These are phyloP conservation scores for Eulemur mongoz DNA, from an alignment of 2,797 vertebrate species.

Conservation along the genomic window DNA sequence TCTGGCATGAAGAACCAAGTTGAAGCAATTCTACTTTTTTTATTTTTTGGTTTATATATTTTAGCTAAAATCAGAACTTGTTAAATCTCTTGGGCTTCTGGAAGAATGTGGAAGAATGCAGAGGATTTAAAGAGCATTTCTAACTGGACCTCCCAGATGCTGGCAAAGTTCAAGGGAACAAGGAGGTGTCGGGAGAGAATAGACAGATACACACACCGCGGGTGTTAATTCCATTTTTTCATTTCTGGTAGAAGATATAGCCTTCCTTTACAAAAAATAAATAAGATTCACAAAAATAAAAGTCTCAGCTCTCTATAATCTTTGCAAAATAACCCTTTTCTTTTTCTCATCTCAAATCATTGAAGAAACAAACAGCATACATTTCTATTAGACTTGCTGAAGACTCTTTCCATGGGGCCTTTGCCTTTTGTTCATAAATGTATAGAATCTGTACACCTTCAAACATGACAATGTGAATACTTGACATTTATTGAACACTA, in stretches of 20 bases:
- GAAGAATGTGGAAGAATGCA: constrained; percentile 77
- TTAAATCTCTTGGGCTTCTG: constrained; percentile 68
- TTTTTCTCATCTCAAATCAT: constrained; percentile 4
- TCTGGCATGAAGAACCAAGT: constrained; percentile 13
- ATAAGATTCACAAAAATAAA: constrained; percentile 17
- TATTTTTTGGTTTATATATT: constrained; percentile 13
- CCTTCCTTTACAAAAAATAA: background rate
- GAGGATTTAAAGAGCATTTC: constrained; percentile 82
- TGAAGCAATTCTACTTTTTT: background rate
- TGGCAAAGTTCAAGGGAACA: constrained; percentile 29
- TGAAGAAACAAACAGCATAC: background rate
- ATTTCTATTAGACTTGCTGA: background rate
- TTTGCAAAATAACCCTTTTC: background rate
- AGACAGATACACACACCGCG: background rate
- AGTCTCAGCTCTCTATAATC: background rate
- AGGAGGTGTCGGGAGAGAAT: constrained; percentile 52
- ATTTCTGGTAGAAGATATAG: constrained; percentile 33
- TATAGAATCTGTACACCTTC: background rate
- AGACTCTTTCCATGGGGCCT: background rate
- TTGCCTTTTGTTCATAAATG: background rate
- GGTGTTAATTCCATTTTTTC: constrained; percentile 31
- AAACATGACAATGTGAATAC: background rate
- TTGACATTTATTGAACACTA: background rate
- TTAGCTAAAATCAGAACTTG: constrained; percentile 66
- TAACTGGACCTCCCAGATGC: constrained; percentile 61